Percentiles rank a stretch among this genome's conserved stretches.
phyloP scores from a whole-genome alignment of 2,113 vertebrate genomes.

The Archilochus colubris region DNA sequence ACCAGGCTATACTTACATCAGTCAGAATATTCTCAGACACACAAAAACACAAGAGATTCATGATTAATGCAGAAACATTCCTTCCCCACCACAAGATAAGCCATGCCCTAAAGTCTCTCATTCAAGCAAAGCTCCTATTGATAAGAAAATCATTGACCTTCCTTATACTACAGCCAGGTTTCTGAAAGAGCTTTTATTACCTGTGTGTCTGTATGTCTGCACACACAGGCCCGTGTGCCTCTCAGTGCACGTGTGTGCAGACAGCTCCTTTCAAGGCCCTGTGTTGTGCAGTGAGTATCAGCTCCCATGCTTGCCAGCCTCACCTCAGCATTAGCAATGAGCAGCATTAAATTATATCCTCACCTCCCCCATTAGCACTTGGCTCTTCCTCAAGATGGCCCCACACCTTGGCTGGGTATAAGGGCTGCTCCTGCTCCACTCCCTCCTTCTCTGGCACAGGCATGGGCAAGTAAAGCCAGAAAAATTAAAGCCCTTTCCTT shows the following conservation, averaged over 20 bases:
- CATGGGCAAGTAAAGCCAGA: background rate
- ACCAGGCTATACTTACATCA: background rate
- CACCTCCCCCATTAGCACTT: rapidly evolving
- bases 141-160: background rate
- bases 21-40: background rate
- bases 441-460: background rate
- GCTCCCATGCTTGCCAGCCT: background rate
- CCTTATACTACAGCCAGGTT: background rate
- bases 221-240: rapidly evolving
- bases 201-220: background rate
- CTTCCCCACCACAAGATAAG: background rate
- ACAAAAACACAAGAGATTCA: background rate
- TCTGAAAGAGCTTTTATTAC: background rate
- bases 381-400: background rate
- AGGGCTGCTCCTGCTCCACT: background rate
- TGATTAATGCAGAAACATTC: background rate
- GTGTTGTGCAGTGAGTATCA: background rate
- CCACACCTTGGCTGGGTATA: no score
- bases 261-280: background rate
- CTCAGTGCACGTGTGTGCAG: rapidly evolving
- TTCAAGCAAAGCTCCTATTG: conserved; percentile 1
- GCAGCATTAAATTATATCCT: background rate
- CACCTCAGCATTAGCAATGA: rapidly evolving
- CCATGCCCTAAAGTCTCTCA: background rate
- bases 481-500: background rate